These are phyloP conservation scores for Rhabdornis inornatus DNA, from an alignment of 2,113 vertebrate species.

Conservation along the genomic window DNA sequence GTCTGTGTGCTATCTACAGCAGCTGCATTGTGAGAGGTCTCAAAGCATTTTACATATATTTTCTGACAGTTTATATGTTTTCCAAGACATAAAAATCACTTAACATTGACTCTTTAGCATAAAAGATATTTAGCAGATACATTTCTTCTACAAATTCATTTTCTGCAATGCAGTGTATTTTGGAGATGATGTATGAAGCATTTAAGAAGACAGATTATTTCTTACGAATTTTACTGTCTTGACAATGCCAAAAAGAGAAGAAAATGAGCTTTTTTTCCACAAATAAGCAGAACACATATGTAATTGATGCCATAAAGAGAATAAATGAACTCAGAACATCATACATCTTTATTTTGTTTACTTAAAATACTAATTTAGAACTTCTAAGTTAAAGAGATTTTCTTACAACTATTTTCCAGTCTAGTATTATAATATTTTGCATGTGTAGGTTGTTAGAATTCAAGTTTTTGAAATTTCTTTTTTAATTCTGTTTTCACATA, in stretches of 20 bases:
- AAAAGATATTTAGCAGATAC: slow-evolving; percentile 40
- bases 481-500: neutral
- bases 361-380: neutral
- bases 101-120: slow-evolving; percentile 25
- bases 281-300: neutral
- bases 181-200: neutral
- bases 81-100: neutral
- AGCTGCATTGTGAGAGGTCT: neutral
- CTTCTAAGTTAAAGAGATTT: neutral
- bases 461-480: neutral
- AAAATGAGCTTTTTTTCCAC: neutral
- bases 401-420: neutral
- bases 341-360: neutral
- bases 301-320: neutral
- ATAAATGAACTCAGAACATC: neutral
- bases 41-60: slow-evolving; percentile 22
- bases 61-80: slow-evolving; percentile 34
- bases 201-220: slow-evolving; percentile 5
- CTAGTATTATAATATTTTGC: neutral
- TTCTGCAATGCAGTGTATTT: slow-evolving; percentile 40
- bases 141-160: neutral
- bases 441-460: neutral
- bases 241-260: neutral
- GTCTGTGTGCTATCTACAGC: neutral
- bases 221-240: neutral